Evolutionary conservation across 2,888 invertebrate genomes (phyloP), one percentile per base, ranked within the genome.

Genomic region (Philereme vetulata): DNA sequence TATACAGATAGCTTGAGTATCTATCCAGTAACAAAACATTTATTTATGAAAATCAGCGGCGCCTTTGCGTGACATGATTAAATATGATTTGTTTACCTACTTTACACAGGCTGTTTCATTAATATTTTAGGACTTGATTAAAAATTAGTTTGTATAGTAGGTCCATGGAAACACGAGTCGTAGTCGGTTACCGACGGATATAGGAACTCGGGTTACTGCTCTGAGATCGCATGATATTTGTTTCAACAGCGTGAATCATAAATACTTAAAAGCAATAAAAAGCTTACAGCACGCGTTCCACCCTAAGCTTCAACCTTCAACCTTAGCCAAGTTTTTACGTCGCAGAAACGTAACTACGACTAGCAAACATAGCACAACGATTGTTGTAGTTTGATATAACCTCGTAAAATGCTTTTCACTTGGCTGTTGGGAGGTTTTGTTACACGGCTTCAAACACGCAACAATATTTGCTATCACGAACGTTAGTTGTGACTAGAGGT

Each of bases 351-450:
- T 60, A 61, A 63, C 57, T 60, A 57, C 49, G 40, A 64, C 54
- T 49, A 60, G 59, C 68, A 55, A 67, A 64, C 64, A 59, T 58
- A 67, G 64, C 62, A 65, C 63, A 70, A 72, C 71, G 70, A 74
- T 76, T 72, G 78, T 74, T 78, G 78, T 71, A 81, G 70, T 81
- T 81, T 78, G 77, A 81, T 83, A 84, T 78, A 68, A 62, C 64
- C 61, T 65, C 67, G 65, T 77, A 75, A 77, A 78, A 74, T 75
- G 74, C 70, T 78, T 81, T 81, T 75, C 72, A 79, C 77, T 78
- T 67, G 68, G 63, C 67, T 66, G 68, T 72, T 73, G 71, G 21
- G 64, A 74, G 65, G 76, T 77, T 81, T 83, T 21, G 1, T 77
- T 76, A 75, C 67, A 64, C 11, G 72, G 64, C 71, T 75, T 73